Base-by-base conservation (phyloP, 1,140 invertebrate species). In the Micrasema longulum region DNA sequence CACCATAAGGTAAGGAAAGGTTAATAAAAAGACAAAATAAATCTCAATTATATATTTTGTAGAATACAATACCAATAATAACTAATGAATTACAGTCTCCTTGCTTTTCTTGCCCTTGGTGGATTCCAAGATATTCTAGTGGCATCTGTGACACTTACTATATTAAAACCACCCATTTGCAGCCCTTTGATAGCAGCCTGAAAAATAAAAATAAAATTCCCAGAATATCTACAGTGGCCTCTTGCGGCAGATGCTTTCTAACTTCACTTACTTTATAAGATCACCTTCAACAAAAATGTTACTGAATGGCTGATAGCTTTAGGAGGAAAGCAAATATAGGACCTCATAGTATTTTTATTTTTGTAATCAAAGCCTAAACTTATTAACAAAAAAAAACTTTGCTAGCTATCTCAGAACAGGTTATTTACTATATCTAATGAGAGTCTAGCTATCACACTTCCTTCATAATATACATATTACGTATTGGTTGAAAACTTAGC, bases 171-270 rank as follows among this genome's bases (percentile, higher is more conserved):
- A 62, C 91, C 90, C 90, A 97, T 93, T 82, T 95, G 89, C 12
- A 99, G 80, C 4, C 96, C 97, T 88, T 97, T 98, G 36, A 98
- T 90, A n/a, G 94, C 90, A 67, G 94, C 90, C 93, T 95, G 82
- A 66, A 88, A 88, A 76, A 63, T 26, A 0, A 60, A n/a, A 76
- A 78, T 77, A 70, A 78, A 41, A 53, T 76, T 64, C 36, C 69
- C 77, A 69, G 65, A 73, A 81, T 76, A 66, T 73, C 43, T 71
- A 73, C 43, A 43, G 35, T 68, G 12, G 36, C 12, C 36, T 38
- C 36, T 7, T 38, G 12, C 36, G 12, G 5, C 5, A 5, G 36
- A 5, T 38, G 12, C 22, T n/a, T 48, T 48, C 7, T 48, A 5
- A 14, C 10, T 18, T n/a, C 6, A 9, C 11, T 20, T 26, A 26